A percentile compares a stretch with the other conserved stretches of the same genome.
Evolutionary conservation across 2,888 invertebrate genomes (phyloP).

Genomic region (Ditula angustiorana): DNA sequence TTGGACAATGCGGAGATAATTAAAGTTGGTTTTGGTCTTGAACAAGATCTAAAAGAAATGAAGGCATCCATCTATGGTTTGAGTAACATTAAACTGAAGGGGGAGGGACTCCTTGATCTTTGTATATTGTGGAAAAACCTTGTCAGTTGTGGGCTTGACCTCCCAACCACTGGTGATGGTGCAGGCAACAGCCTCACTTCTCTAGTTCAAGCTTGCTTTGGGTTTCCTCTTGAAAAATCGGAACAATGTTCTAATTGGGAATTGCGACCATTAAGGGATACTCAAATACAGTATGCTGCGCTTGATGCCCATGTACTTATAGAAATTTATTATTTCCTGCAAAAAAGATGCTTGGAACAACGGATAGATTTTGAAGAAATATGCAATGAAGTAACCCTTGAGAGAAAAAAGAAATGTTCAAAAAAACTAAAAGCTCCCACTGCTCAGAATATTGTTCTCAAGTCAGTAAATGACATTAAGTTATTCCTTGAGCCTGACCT

Average conservation of each 20-base stretch:
- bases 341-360: constrained; percentile 71
- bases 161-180: constrained; percentile 73
- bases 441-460: constrained; percentile 49
- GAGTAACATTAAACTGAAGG: constrained; percentile 74
- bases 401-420: constrained; percentile 78
- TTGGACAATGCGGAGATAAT: constrained; percentile 92
- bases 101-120: constrained; percentile 78
- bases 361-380: constrained; percentile 87
- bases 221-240: constrained; percentile 92
- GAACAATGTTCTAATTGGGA: constrained; percentile 98
- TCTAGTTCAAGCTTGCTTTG: constrained; percentile 91
- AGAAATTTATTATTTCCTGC: constrained; percentile 90
- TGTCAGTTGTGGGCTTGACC: constrained; percentile 61
- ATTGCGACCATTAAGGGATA: constrained; percentile 90
- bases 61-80: constrained; percentile 72
- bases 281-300: constrained; percentile 94
- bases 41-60: constrained; percentile 80
- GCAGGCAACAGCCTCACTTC: constrained; percentile 89
- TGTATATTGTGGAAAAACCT: constrained; percentile 73
- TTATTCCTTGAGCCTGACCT: constrained; percentile 68
- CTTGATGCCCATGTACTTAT: constrained; percentile 95
- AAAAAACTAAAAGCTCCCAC: constrained; percentile 67
- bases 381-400: constrained; percentile 85
- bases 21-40: constrained; percentile 88
- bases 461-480: constrained; percentile 60